Evolutionary conservation across 2,797 vertebrate species (phyloP).

Genomic region (Podarcis siculus): DNA sequence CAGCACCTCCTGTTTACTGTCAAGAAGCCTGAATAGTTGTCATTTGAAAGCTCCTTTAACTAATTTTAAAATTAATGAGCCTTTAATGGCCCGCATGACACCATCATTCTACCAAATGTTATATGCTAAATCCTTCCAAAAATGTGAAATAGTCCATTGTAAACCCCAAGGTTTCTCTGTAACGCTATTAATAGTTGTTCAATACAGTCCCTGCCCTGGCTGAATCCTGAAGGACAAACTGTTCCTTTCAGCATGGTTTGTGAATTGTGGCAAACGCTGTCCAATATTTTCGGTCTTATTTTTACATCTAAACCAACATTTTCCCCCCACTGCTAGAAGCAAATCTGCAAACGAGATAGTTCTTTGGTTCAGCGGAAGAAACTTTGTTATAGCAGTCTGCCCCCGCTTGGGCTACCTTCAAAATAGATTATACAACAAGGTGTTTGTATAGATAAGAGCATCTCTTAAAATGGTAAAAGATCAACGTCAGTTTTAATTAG

Average conservation of each 20-base stretch:
- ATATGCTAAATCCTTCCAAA: slow-evolving; percentile 12
- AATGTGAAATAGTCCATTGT: background rate
- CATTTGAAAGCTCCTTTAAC: slow-evolving; percentile 18
- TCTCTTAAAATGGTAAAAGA: slow-evolving; percentile 25
- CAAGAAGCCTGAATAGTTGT: background rate
- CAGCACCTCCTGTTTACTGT: background rate
- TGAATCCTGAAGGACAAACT: background rate
- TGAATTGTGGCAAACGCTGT: background rate
- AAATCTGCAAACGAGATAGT: slow-evolving; percentile 23
- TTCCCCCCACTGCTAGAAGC: background rate
- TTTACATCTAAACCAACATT: slow-evolving; percentile 7
- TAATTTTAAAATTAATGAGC: slow-evolving; percentile 8
- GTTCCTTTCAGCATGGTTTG: background rate
- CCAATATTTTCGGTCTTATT: slow-evolving; percentile 1
- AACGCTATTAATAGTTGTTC: background rate
- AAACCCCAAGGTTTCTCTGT: background rate
- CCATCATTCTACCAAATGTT: background rate
- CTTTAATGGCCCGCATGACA: background rate
- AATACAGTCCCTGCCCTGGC: background rate
- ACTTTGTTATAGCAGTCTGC: slow-evolving; percentile 31
- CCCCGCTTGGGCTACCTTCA: slow-evolving; percentile 40
- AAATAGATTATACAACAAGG: slow-evolving; percentile 50
- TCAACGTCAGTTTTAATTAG: slow-evolving; percentile 54
- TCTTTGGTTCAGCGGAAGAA: background rate
- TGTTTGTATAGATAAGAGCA: slow-evolving; percentile 51